Evolutionary conservation across 2,888 invertebrate species (phyloP).

Genomic region (Ophraella communa): DNA sequence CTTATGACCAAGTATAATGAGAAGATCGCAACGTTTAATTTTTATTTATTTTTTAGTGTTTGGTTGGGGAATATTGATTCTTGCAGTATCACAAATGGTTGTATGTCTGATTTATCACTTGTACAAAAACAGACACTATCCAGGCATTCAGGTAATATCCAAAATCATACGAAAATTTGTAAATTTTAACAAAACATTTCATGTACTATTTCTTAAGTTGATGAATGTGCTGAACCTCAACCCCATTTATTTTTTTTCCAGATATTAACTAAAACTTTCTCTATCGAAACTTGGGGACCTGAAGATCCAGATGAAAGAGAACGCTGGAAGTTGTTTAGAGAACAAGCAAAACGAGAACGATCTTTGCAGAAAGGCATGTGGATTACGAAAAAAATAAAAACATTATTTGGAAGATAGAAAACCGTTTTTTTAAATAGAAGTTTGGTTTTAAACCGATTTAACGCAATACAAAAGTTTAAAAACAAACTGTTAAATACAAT

Average conservation of each 20-base stretch:
- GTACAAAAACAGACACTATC: conserved; percentile 47
- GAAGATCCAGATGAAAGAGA: conserved; percentile 61
- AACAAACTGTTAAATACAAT: not conserved
- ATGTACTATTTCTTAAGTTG: too few relatives aligned
- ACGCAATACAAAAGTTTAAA: not conserved
- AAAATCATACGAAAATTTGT: not conserved
- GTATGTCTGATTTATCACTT: conserved; percentile 60
- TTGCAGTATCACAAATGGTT: conserved; percentile 63
- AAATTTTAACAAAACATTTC: not conserved
- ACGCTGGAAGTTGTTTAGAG: conserved; percentile 68
- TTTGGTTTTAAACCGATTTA: not conserved
- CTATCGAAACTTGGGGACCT: conserved; percentile 70
- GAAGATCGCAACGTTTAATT: not conserved
- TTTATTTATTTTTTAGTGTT: conserved; percentile 54
- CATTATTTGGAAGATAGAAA: conserved; percentile 1
- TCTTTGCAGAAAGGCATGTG: not conserved
- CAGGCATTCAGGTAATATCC: conserved; percentile 10
- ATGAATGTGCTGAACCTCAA: too few relatives aligned
- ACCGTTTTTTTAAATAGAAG: not conserved
- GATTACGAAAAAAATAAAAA: conserved; percentile 7
- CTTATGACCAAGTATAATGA: not conserved
- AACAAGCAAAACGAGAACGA: conserved; percentile 27
- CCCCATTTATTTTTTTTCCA: conserved; percentile 43
- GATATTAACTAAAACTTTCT: conserved; percentile 61
- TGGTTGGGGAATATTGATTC: conserved; percentile 63